Conservation (phyloP, 2,888 invertebrate species). For the Pseudoips prasinana region DNA sequence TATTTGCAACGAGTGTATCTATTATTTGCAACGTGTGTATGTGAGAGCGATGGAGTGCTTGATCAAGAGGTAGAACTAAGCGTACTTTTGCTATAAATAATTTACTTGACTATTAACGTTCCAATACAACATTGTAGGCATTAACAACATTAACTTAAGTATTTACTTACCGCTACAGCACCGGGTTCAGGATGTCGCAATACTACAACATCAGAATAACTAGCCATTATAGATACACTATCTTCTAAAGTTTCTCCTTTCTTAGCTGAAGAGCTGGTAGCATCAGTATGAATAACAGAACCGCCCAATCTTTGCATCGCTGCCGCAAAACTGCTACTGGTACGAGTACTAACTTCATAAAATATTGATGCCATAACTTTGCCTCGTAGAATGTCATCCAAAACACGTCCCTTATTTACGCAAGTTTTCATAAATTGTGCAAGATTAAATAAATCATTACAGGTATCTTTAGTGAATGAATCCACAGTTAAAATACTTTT, state of each 20-base stretch:
- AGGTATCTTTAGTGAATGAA: constrained; percentile 92
- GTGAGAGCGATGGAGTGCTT: too few species aligned
- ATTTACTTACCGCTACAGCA: constrained; percentile 90
- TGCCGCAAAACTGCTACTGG: constrained; percentile 96
- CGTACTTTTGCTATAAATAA: too few species aligned
- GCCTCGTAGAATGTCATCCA: constrained; percentile 94
- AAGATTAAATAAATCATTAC: constrained; percentile 96
- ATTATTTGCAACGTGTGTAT: too few species aligned
- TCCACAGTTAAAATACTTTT: constrained; percentile 93
- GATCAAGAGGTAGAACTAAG: too few species aligned
- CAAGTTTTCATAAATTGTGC: constrained; percentile 93
- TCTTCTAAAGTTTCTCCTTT: constrained; percentile 98
- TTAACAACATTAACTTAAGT: too few species aligned
- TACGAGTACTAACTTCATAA: constrained; percentile 98
- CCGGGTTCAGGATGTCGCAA: constrained; percentile 96
- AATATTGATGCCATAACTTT: constrained; percentile 98
- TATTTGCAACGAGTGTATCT: too few species aligned
- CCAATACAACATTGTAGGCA: too few species aligned
- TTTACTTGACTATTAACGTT: too few species aligned
- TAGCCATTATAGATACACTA: constrained; percentile 92
- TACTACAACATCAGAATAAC: constrained; percentile 96
- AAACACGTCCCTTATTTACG: constrained; percentile 90
- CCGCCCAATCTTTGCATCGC: constrained; percentile 99
- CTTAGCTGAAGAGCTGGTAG: constrained; percentile 94
- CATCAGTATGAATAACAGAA: constrained; percentile 94